Conservation (phyloP, 2,797 vertebrate species). For the Myiotriccus ornatus region DNA sequence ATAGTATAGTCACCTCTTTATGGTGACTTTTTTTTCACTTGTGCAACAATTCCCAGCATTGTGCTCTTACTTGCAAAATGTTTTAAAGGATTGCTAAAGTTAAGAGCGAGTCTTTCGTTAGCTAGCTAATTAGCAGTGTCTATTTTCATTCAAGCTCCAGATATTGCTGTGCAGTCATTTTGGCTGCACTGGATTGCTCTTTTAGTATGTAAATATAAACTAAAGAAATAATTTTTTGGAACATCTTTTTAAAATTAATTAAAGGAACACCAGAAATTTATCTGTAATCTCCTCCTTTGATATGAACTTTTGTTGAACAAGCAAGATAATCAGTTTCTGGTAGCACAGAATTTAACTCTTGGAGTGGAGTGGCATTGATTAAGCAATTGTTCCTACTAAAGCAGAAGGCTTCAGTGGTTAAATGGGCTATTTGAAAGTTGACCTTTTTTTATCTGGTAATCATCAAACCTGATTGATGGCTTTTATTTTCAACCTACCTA, state of each 20-base stretch:
- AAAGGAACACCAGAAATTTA: neutral
- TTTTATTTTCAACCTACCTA: neutral
- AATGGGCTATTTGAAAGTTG: neutral
- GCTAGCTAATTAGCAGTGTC: neutral
- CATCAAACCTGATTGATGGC: neutral
- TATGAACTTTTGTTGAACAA: neutral
- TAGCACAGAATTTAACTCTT: neutral
- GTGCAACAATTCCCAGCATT: neutral
- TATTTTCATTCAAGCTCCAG: neutral
- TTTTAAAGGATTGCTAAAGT: neutral
- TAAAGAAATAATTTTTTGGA: neutral
- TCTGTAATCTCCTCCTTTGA: neutral
- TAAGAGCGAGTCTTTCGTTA: neutral
- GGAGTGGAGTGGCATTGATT: neutral
- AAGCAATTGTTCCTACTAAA: neutral
- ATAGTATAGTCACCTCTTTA: accelerated
- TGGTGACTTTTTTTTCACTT: neutral
- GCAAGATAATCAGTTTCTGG: neutral
- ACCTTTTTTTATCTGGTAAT: neutral
- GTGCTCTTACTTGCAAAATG: neutral
- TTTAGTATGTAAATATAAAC: neutral
- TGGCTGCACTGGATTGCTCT: neutral
- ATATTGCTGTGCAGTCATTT: neutral
- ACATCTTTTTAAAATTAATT: neutral
- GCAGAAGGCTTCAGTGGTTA: neutral